Conservation (phyloP, 2,113 vertebrate species). For the Phylloscopus trochilus region DNA sequence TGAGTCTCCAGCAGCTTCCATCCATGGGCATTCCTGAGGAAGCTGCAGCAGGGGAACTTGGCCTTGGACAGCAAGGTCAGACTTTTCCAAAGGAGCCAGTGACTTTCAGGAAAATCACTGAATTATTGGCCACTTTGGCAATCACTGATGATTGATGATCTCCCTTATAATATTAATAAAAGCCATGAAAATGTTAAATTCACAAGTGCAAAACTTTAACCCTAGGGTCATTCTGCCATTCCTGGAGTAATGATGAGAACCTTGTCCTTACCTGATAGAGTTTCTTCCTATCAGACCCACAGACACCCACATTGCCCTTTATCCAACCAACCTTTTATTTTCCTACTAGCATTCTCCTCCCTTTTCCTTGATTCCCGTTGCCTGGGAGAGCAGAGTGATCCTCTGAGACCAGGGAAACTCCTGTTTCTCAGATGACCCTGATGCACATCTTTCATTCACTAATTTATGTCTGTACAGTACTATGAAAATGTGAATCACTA, state of each 20-base stretch:
- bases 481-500: neutral
- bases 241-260: neutral
- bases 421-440: neutral
- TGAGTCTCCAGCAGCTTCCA: neutral
- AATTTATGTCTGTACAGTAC: neutral
- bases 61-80: neutral
- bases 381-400: neutral
- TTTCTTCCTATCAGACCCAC: neutral
- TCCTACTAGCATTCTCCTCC: neutral
- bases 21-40: neutral
- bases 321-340: neutral
- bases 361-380: neutral
- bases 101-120: slow-evolving; percentile 22
- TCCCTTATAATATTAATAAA: slow-evolving; percentile 13
- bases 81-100: slow-evolving; percentile 27
- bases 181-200: slow-evolving; percentile 51
- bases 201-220: slow-evolving; percentile 58
- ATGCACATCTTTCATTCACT: neutral
- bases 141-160: neutral
- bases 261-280: neutral
- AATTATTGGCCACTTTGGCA: slow-evolving; percentile 23
- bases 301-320: neutral
- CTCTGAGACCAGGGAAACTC: neutral
- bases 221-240: slow-evolving; percentile 2
- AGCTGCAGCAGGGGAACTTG: neutral